phyloP scores from a whole-genome alignment of 23 tunicate genomes.

The Botrylloides violaceus region DNA sequence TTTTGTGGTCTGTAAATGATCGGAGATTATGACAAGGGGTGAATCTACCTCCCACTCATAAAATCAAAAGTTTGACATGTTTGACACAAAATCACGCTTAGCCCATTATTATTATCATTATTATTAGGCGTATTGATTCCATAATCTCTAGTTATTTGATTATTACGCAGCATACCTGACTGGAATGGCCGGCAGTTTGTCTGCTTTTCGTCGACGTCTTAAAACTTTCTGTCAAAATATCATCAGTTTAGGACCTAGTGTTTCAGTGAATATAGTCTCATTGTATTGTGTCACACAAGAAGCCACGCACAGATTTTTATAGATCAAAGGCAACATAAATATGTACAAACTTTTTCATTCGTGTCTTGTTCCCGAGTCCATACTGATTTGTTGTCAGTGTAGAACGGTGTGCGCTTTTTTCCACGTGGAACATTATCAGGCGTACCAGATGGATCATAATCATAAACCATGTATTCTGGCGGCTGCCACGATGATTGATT shows the following conservation, averaged over 20 bases:
- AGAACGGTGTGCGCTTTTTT: constrained; percentile 16
- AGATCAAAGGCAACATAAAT: no score
- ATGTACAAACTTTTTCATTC: background rate
- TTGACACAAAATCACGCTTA: no score
- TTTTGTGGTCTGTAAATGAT: constrained; percentile 22
- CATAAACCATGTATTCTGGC: constrained; percentile 81
- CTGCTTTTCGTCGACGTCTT: constrained; percentile 6
- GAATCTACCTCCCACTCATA: no score
- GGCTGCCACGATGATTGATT: constrained; percentile 65
- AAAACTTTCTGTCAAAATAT: constrained; percentile 5
- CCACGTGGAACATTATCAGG: background rate
- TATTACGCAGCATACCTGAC: constrained; percentile 5
- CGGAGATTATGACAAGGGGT: no score
- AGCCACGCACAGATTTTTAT: no score
- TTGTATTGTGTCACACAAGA: no score
- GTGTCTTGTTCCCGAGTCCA: constrained; percentile 10
- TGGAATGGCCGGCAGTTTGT: constrained; percentile 20
- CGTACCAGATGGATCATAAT: constrained; percentile 6
- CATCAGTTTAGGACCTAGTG: no score
- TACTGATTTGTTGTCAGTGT: constrained; percentile 14
- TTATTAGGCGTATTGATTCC: no score
- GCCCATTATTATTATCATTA: no score
- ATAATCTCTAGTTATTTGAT: no score
- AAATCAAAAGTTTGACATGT: no score
- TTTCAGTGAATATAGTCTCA: no score